A percentile compares a stretch with the other conserved stretches of the same genome.
phyloP scores from a whole-genome alignment of 1,140 invertebrate genomes.

The Ectropis grisescens region DNA sequence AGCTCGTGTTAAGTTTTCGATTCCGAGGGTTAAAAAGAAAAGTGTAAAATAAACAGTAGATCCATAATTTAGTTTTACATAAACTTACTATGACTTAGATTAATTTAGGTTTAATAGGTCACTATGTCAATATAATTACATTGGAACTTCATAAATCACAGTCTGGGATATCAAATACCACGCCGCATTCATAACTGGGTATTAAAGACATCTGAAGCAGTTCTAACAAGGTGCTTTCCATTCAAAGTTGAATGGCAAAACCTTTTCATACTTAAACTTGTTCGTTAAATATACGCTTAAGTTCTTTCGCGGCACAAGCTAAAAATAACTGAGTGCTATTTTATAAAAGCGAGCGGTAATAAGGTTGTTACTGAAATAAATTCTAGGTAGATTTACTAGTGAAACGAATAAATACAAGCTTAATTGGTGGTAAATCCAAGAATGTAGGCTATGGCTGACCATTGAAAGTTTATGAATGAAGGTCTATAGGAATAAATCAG shows the following conservation, averaged over 20 bases:
- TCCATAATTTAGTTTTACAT: too few species aligned
- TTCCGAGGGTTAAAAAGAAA: too few species aligned
- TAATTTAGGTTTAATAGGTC: too few species aligned
- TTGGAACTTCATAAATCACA: too few species aligned
- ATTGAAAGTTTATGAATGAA: too few species aligned
- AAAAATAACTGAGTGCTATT: constrained; percentile 24
- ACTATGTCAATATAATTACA: too few species aligned
- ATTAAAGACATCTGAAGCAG: constrained; percentile 44
- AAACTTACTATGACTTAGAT: too few species aligned
- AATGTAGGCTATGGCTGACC: too few species aligned
- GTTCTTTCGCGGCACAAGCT: constrained; percentile 12
- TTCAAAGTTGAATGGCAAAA: constrained; percentile 30
- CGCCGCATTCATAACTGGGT: constrained; percentile 27
- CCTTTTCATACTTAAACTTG: constrained; percentile 29
- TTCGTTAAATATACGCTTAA: constrained; percentile 35
- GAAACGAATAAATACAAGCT: constrained; percentile 3
- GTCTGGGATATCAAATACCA: constrained; percentile 24
- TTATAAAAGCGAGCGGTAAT: constrained; percentile 27
- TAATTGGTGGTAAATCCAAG: constrained; percentile 11
- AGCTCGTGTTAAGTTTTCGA: too few species aligned
- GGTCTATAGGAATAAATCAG: too few species aligned
- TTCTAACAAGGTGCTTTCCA: constrained; percentile 41
- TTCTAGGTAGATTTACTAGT: constrained; percentile 8
- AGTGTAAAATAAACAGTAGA: too few species aligned
- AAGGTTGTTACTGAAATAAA: constrained; percentile 23